Conservation (phyloP, 2,113 vertebrate species). For the Phoxinus phoxinus region DNA sequence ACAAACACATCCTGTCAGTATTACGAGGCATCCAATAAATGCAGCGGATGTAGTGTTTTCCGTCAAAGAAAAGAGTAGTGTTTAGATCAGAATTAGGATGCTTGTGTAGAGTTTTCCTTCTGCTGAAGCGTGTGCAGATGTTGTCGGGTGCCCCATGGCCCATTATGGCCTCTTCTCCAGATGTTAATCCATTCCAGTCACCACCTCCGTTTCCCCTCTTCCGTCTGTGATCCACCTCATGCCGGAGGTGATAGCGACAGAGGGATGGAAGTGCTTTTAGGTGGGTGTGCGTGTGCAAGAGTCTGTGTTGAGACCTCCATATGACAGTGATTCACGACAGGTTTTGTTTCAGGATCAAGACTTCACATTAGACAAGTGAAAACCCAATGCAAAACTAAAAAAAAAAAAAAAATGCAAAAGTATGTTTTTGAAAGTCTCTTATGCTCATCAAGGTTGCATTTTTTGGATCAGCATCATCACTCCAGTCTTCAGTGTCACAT, state of each 20-base stretch:
- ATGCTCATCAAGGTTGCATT: not conserved
- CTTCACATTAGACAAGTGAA: not conserved
- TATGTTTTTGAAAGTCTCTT: not conserved
- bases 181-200: constrained; percentile 69
- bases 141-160: constrained; percentile 52
- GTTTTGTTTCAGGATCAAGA: not conserved
- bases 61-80: constrained; percentile 60
- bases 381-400: not conserved
- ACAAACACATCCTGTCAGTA: constrained; percentile 31
- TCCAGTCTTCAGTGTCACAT: too few species aligned
- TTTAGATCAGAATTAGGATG: constrained; percentile 56
- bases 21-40: constrained; percentile 28
- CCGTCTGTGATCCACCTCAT: constrained; percentile 54
- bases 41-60: constrained; percentile 37
- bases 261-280: constrained; percentile 55
- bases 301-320: not conserved
- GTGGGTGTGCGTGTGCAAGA: not conserved
- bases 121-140: constrained; percentile 49
- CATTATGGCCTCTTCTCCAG: constrained; percentile 61
- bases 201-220: constrained; percentile 61
- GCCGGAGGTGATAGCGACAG: constrained; percentile 59
- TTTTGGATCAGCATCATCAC: not conserved
- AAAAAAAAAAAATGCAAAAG: not conserved
- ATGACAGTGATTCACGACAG: not conserved
- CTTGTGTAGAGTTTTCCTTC: constrained; percentile 32